Base-by-base conservation (phyloP, 2,888 invertebrate genomes). In the Drosophila barbarae region DNA sequence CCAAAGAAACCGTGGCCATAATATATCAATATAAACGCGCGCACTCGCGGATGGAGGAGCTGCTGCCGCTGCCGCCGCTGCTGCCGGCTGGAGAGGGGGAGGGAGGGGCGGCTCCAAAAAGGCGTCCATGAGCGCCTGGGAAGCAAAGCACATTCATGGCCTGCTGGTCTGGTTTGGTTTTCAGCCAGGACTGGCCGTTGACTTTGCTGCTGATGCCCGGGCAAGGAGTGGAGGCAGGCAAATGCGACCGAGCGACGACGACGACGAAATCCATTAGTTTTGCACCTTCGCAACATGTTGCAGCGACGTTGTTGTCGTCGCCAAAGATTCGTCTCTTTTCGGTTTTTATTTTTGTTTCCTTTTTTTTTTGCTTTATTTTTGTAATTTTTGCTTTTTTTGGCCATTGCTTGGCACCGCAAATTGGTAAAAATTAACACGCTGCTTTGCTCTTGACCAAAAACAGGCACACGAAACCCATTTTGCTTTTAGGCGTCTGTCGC, bases 1-100 rank as follows among this genome's bases (percentile, higher is more conserved):
- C 85, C 87, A 87, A 88, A 88, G 87, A 86, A 86, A 87, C 87
- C 85, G 86, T 87, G 87, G 88, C 85, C 87, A 87, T 87, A 88
- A 88, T 87, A 87, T 88, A 87, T 88, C 88, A 88, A 85, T 79
- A 76, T 81, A 86, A 82, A 84, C 86, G 76, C 86, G 81, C 59
- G 74, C 71, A 75, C 60, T 47, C 46, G 53, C 32, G 39, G 59
- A 10, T 18, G 26, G 39, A 30, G 66, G 35, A 54, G 58, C 54
- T 53, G 54, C 41, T 26, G 23, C 41, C 13, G 42, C 26, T 26
- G 18, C 15, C 8, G 47, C 15, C 39, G 52, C 46, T 13, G 13
- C 23, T 23, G 35, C 21, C 5, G 21, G 2, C 41, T 6, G 26
- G 26, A 7, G 6, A 1, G 26, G 52, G 21, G 47, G 21, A 13